Percentiles rank a stretch among this genome's conserved stretches.
These are phyloP conservation scores for Drosophila littoralis DNA, from an alignment of 1,140 invertebrate species.

Conservation along the genomic window DNA sequence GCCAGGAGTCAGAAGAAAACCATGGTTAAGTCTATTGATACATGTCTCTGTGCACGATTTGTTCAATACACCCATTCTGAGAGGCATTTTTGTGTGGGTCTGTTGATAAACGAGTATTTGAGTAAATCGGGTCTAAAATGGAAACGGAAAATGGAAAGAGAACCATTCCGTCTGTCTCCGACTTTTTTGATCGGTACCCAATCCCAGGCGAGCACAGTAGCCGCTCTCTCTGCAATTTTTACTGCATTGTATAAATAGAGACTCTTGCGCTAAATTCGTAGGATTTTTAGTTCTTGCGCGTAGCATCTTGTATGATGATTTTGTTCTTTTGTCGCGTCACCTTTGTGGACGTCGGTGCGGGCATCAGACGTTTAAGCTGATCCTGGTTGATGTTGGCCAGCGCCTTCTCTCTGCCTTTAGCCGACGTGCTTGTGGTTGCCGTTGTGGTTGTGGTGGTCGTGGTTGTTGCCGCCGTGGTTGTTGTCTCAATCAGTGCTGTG, in stretches of 20 bases:
- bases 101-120: not conserved
- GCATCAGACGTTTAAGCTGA: constrained; percentile 87
- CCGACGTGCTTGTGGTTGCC: constrained; percentile 38
- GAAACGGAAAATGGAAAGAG: too few species aligned
- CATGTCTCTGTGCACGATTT: constrained; percentile 56
- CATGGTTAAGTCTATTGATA: constrained; percentile 52
- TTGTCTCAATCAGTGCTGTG: constrained; percentile 66
- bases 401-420: constrained; percentile 51
- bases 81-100: not conserved
- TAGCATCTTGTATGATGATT: constrained; percentile 89
- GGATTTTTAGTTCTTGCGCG: constrained; percentile 69
- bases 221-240: not conserved
- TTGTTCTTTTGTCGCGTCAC: constrained; percentile 91
- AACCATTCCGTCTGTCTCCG: too few species aligned
- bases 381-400: constrained; percentile 86
- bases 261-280: constrained; percentile 45
- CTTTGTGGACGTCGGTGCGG: constrained; percentile 87
- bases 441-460: constrained; percentile 56
- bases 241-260: not conserved
- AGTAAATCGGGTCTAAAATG: constrained; percentile 4
- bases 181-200: too few species aligned
- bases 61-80: constrained; percentile 26
- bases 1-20: constrained; percentile 42
- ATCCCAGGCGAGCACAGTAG: not conserved
- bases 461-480: constrained; percentile 50